These are phyloP conservation scores for Chaetodon auriga DNA, from an alignment of 2,113 vertebrate species.

Conservation along the genomic window DNA sequence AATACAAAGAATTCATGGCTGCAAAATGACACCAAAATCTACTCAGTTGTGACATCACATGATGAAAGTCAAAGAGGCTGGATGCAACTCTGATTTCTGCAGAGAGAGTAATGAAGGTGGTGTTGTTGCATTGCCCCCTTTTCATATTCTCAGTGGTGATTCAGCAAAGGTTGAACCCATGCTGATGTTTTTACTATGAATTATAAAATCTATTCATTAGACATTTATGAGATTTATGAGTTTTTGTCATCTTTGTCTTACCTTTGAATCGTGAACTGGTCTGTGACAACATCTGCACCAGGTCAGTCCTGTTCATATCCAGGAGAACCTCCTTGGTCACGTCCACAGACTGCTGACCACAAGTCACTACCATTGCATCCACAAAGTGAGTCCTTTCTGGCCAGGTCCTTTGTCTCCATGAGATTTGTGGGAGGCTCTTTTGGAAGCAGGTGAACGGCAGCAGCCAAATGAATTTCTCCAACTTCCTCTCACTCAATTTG, in stretches of 20 bases:
- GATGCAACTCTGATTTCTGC: not conserved
- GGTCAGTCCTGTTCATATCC: constrained; percentile 34
- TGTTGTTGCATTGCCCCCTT: not conserved
- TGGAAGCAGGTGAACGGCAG: constrained; percentile 1
- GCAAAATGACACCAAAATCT: too few species aligned
- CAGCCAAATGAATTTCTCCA: not conserved
- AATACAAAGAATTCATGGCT: too few species aligned
- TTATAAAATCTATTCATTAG: not conserved
- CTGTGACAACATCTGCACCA: not conserved
- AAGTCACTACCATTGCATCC: not conserved
- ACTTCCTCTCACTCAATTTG: not conserved
- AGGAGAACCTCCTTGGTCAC: not conserved
- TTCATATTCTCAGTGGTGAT: not conserved
- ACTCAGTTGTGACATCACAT: not conserved
- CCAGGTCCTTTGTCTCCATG: fast-evolving
- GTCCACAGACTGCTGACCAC: not conserved
- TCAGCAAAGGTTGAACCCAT: not conserved
- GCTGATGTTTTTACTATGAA: not conserved
- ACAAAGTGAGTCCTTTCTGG: too few species aligned
- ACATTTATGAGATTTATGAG: not conserved
- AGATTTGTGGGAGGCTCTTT: not conserved
- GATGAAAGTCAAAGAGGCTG: not conserved
- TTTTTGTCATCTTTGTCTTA: not conserved
- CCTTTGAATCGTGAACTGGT: not conserved
- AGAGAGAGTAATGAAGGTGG: not conserved